Evolutionary conservation across 2,797 vertebrate species (phyloP).

Genomic region (Microhierax caerulescens): DNA sequence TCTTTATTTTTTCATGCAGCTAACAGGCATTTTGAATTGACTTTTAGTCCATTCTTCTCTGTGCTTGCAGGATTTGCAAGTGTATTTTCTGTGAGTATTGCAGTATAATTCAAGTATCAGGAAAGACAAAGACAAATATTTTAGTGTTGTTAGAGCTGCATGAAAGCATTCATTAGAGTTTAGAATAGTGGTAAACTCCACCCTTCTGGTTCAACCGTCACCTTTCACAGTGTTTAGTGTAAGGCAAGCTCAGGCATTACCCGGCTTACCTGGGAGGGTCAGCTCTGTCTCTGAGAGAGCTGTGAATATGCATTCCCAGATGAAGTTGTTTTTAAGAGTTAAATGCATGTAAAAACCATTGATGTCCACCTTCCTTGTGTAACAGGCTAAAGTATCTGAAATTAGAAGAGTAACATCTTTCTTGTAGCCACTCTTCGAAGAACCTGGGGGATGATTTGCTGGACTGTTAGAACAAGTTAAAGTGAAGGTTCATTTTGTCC

Average conservation of each 20-base stretch:
- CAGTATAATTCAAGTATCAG: background rate
- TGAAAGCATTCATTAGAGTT: slow-evolving; percentile 28
- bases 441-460: background rate
- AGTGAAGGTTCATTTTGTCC: background rate
- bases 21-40: background rate
- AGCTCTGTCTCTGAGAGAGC: slow-evolving; percentile 16
- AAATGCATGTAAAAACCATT: background rate
- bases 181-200: slow-evolving; percentile 28
- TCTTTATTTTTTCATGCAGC: background rate
- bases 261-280: background rate
- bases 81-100: background rate
- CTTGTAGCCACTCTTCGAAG: background rate
- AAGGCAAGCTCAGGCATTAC: slow-evolving; percentile 51
- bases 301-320: slow-evolving; percentile 3
- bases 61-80: background rate
- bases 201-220: slow-evolving; percentile 47
- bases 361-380: background rate
- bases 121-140: background rate
- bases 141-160: background rate
- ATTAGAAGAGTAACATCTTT: background rate
- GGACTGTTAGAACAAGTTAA: background rate
- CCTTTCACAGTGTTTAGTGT: background rate
- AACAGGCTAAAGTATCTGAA: background rate
- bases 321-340: background rate
- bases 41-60: background rate